Percentiles rank a stretch among this genome's conserved stretches.
Conservation (phyloP, 2,113 vertebrate species). For the Cochlearius cochlearius region DNA sequence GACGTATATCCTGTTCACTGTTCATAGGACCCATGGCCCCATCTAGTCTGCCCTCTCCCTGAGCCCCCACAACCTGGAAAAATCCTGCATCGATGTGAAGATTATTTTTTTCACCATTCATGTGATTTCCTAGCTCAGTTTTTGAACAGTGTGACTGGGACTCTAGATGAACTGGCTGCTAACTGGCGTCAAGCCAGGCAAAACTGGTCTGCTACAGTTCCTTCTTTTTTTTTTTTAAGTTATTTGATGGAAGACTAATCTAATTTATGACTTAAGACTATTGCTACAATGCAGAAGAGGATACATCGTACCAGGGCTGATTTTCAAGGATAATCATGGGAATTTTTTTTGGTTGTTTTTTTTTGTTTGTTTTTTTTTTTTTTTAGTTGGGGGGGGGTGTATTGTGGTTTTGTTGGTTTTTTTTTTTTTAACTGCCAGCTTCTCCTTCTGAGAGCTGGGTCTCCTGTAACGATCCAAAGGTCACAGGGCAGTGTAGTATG, state of each 20-base stretch:
- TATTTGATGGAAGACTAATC: conserved; percentile 79
- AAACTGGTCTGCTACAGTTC: conserved; percentile 71
- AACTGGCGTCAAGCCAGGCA: conserved; percentile 78
- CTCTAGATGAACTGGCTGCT: conserved; percentile 84
- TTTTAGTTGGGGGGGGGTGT: too few species aligned
- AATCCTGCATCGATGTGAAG: conserved; percentile 74
- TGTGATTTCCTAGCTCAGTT: conserved; percentile 71
- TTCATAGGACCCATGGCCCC: conserved; percentile 52
- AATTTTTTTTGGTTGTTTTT: background rate
- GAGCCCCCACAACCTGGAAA: conserved; percentile 14
- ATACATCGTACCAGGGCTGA: background rate
- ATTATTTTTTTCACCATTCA: conserved; percentile 1
- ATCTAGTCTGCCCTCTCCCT: background rate
- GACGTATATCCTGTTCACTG: conserved; percentile 44
- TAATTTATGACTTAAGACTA: conserved; percentile 81
- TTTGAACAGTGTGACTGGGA: conserved; percentile 75
- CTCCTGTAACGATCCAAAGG: conserved; percentile 32
- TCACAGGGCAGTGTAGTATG: background rate
- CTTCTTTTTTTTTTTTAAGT: conserved; percentile 76
- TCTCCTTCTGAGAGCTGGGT: conserved; percentile 40
- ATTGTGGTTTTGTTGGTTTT: background rate
- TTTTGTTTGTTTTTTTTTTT: background rate
- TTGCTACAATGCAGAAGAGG: conserved; percentile 63
- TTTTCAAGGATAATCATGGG: conserved; percentile 56
- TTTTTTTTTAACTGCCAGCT: conserved; percentile 21